These are phyloP conservation scores for Pantherophis vulpinus DNA, from an alignment of 2,797 vertebrate species.

Conservation along the genomic window DNA sequence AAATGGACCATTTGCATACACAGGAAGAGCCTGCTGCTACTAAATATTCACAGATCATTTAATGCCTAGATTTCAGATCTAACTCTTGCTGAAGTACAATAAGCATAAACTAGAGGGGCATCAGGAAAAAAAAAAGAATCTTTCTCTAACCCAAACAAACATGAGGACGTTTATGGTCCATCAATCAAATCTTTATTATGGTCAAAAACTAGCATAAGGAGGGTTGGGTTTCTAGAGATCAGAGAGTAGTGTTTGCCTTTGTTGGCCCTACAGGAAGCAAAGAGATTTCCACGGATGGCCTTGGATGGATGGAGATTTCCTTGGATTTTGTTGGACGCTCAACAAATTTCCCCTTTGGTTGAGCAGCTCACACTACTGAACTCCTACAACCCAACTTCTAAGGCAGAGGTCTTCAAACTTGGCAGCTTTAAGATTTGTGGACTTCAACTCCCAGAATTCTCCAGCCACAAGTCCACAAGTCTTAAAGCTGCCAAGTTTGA, in stretches of 20 bases:
- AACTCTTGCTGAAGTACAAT: not conserved
- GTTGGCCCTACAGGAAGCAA: not conserved
- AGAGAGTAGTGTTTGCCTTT: not conserved
- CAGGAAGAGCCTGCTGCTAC: not conserved
- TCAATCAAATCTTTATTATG: not conserved
- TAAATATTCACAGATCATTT: conserved; percentile 3
- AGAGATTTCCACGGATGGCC: not conserved
- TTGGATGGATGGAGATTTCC: not conserved
- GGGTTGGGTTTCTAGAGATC: not conserved
- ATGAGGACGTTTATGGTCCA: not conserved
- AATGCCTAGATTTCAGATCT: not conserved
- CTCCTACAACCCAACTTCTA: not conserved
- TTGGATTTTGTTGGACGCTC: not conserved
- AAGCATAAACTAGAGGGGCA: not conserved
- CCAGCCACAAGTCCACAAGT: too few relatives aligned
- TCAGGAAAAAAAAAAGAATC: not conserved
- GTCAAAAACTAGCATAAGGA: not conserved
- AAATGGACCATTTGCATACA: not conserved
- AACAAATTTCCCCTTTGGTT: not conserved
- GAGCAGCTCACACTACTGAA: not conserved
- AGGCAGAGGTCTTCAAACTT: not conserved
- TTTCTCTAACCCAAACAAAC: not conserved
- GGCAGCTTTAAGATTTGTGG: too few relatives aligned
- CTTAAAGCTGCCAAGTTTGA: too few relatives aligned
- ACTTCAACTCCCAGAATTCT: too few relatives aligned